These are phyloP conservation scores for Drosophila persimilis DNA, from an alignment of 1,140 invertebrate species.

Conservation along the genomic window DNA sequence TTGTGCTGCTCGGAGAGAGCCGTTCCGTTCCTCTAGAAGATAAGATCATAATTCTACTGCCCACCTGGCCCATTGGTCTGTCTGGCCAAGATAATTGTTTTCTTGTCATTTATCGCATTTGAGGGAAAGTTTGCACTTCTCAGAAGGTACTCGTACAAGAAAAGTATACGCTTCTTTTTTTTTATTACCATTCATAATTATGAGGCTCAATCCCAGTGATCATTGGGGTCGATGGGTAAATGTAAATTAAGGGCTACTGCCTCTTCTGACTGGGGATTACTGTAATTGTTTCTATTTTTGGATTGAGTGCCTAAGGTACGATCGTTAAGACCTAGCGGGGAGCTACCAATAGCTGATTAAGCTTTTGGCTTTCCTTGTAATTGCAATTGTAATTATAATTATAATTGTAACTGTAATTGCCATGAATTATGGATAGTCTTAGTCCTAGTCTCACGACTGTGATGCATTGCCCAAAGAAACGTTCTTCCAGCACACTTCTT, in stretches of 20 bases:
- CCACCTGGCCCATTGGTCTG: no score
- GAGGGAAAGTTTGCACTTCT: constrained; percentile 57
- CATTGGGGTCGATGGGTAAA: constrained; percentile 31
- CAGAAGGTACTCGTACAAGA: constrained; percentile 9
- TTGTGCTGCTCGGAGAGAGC: constrained; percentile 38
- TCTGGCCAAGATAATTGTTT: constrained; percentile 33
- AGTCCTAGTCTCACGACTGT: not conserved
- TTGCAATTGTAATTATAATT: not conserved
- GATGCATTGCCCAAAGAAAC: constrained; percentile 9
- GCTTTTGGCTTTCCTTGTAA: no score
- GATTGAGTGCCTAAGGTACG: not conserved
- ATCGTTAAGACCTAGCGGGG: not conserved
- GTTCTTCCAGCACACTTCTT: constrained; percentile 2
- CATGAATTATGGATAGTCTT: not conserved
- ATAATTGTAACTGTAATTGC: constrained; percentile 4
- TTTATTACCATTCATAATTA: constrained; percentile 48
- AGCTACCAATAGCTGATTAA: not conserved
- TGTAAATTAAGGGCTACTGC: constrained; percentile 28
- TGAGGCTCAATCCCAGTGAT: constrained; percentile 23
- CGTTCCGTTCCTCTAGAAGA: constrained; percentile 38
- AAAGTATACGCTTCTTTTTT: constrained; percentile 6
- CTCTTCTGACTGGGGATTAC: constrained; percentile 27
- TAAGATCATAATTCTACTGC: constrained; percentile 50
- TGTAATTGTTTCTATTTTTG: constrained; percentile 42
- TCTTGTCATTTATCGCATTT: constrained; percentile 58